A percentile compares a stretch with the other conserved stretches of the same genome.
These are phyloP conservation scores for Pelosia muscerda DNA, from an alignment of 2,888 invertebrate genomes.

Conservation along the genomic window DNA sequence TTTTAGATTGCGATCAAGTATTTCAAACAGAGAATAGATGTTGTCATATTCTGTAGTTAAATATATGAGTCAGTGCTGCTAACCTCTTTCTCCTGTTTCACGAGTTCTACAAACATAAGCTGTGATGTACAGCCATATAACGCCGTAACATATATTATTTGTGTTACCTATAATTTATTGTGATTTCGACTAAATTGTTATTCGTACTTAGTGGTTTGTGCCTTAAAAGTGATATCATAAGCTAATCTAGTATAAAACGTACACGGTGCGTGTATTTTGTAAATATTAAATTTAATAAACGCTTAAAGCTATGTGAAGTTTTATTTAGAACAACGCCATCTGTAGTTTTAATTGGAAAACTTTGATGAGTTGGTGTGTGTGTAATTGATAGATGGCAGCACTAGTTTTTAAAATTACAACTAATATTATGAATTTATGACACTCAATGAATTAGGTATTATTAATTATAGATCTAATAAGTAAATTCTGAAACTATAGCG, in stretches of 20 bases:
- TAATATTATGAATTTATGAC: too few species aligned
- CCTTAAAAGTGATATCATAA: slow-evolving; percentile 70
- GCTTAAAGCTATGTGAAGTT: slow-evolving; percentile 39
- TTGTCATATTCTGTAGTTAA: not conserved
- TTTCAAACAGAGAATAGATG: too few species aligned
- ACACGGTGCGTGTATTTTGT: slow-evolving; percentile 50
- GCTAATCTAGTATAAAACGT: slow-evolving; percentile 48
- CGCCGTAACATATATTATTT: slow-evolving; percentile 34
- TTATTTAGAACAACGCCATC: slow-evolving; percentile 23
- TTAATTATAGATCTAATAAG: too few species aligned
- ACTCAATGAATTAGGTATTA: too few species aligned
- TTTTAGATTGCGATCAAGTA: too few species aligned
- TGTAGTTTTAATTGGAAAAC: not conserved
- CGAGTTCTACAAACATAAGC: slow-evolving; percentile 3
- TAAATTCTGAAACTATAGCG: too few species aligned
- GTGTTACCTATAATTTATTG: slow-evolving; percentile 75
- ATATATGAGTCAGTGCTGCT: not conserved
- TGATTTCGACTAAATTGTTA: slow-evolving; percentile 52
- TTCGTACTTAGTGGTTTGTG: slow-evolving; percentile 66
- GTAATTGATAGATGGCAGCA: slow-evolving; percentile 9
- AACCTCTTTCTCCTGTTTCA: not conserved
- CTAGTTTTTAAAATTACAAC: too few species aligned
- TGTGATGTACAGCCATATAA: slow-evolving; percentile 35
- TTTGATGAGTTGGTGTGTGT: not conserved
- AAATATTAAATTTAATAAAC: slow-evolving; percentile 55